Evolutionary conservation across 2,113 vertebrate genomes (phyloP).

Genomic region (Numenius arquata): DNA sequence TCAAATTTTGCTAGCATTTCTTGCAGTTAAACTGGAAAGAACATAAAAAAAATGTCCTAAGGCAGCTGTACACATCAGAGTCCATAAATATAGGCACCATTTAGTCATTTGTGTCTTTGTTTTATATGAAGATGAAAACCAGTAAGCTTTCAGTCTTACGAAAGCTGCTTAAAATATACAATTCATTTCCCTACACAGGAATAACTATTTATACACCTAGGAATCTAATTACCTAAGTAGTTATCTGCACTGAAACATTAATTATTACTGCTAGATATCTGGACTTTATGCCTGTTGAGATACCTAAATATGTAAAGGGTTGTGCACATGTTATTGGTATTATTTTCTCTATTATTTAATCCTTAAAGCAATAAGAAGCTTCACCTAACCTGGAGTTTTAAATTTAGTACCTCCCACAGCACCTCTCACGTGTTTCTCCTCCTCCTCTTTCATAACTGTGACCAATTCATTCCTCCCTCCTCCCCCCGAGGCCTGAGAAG

Average conservation of each 20-base stretch:
- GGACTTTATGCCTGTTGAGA: not conserved
- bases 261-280: not conserved
- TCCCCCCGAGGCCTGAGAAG: too few species aligned
- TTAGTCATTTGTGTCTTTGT: not conserved
- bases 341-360: not conserved
- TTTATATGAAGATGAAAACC: not conserved
- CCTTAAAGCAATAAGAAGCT: not conserved
- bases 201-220: not conserved
- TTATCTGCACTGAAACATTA: not conserved
- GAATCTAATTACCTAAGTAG: not conserved
- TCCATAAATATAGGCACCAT: not conserved
- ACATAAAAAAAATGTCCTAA: not conserved
- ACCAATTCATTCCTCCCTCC: not conserved
- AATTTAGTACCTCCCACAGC: not conserved
- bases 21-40: not conserved
- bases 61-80: not conserved
- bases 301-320: not conserved
- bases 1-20: not conserved
- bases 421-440: not conserved
- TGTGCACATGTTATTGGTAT: not conserved
- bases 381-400: not conserved
- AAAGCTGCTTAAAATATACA: not conserved
- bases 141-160: not conserved
- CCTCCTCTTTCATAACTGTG: not conserved
- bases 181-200: not conserved